Base-by-base conservation (phyloP, 2,113 vertebrate species). In the Nibea albiflora region DNA sequence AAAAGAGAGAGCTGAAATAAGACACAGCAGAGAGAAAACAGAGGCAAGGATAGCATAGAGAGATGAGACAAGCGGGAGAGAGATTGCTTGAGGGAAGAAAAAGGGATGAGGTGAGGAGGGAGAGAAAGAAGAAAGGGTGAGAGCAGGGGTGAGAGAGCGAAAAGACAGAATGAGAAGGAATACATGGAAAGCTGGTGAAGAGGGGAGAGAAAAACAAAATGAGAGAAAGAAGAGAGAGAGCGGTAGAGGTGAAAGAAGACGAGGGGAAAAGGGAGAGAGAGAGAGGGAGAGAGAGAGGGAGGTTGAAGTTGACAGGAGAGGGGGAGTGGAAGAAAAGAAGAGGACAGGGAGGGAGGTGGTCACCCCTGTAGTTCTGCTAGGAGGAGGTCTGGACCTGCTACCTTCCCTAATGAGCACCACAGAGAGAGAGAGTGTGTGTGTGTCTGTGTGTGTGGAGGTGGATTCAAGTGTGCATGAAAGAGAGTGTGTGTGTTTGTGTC, bases 351-450 rank as follows among this genome's bases (percentile, higher is more conserved):
- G 42, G 60, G 64, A 69, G 76, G 1, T 26, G 73, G 72, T 88
- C 83, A 74, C 81, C 79, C 86, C 73, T 72, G 84, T 64, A 76
- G 87, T 85, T 86, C 74, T 71, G 78, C 80, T 73, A 10, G 80
- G 67, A 79, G 85, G 83, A 71, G 81, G 81, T 84, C 80, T 90
- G 83, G 80, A 84, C 85, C 77, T 84, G 78, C 80, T 82, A 47
- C 76, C 62, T 78, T 76, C 39, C 42, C 76, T 90, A 89, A 90
- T 87, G 86, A 89, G 86, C 76, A 90, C 82, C 82, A n/a, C 58
- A 69, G 86, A 88, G 88, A 85, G 54, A 52, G 64, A 17, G 46
- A 69, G 86, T 86, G 88, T 84, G 54, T 46, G 64, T 17, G 86
- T 86, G 88, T 84, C 49, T 46, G 64, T 17, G 49, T 63, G 62